phyloP scores from a whole-genome alignment of 1,140 invertebrate species.

The Drusus annulatus region DNA sequence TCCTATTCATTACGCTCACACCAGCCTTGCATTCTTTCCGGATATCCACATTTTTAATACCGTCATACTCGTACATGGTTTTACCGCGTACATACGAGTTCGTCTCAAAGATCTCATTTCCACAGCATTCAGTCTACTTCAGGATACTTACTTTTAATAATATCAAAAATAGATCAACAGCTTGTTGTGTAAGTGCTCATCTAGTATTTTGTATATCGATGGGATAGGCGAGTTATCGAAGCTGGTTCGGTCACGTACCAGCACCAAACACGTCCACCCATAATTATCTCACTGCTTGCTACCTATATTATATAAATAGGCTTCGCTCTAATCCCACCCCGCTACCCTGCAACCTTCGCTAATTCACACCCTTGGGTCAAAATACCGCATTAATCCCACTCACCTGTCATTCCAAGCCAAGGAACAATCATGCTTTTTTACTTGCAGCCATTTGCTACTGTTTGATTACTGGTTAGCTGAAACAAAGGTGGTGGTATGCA shows the following conservation, averaged over 20 bases:
- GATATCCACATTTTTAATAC: no score
- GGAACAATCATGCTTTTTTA: conserved; percentile 5
- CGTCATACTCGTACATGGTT: no score
- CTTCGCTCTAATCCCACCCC: not conserved
- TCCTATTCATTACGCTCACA: no score
- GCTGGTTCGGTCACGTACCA: conserved; percentile 16
- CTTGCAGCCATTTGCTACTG: not conserved
- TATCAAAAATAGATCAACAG: no score
- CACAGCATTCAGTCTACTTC: no score
- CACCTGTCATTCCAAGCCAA: not conserved
- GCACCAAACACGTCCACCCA: conserved; percentile 28
- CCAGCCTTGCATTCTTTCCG: no score
- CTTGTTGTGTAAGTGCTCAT: no score
- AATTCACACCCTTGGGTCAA: not conserved
- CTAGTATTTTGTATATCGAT: no score
- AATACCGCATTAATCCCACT: not conserved
- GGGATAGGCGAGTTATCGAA: conserved; percentile 11
- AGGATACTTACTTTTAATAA: no score
- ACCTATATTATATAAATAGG: conserved; percentile 38
- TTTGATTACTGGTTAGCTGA: conserved; percentile 14
- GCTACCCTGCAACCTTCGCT: no score
- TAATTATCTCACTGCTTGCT: conserved; percentile 36
- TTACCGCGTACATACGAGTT: no score
- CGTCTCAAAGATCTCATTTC: no score
- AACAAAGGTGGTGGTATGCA: conserved; percentile 30